Percentiles rank a stretch among this genome's conserved stretches.
These are phyloP conservation scores for Anoncus sp. DNA, from an alignment of 2,888 invertebrate species.

Conservation along the genomic window DNA sequence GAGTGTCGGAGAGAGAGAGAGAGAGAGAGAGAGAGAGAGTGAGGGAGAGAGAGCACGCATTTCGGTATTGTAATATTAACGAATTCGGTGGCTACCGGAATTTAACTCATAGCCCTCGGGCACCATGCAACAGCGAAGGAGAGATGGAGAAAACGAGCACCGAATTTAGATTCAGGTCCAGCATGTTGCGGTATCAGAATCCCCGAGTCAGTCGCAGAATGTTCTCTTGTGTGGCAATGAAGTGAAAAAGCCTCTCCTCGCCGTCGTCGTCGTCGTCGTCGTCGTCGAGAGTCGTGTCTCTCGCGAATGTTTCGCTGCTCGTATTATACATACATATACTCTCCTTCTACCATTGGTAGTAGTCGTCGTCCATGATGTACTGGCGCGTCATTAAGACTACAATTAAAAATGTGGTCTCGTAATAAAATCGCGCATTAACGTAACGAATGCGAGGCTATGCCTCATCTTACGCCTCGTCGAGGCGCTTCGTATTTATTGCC, in stretches of 20 bases:
- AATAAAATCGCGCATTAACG: conserved; percentile 81
- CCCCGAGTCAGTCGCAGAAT: conserved; percentile 29
- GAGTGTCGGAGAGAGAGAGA: too few species aligned
- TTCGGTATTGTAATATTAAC: conserved; percentile 36
- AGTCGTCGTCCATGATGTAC: conserved; percentile 53
- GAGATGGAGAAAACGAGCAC: conserved; percentile 45
- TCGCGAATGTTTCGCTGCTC: conserved; percentile 36
- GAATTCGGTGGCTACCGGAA: conserved; percentile 46
- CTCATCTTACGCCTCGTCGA: conserved; percentile 72
- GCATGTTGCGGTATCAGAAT: conserved; percentile 42
- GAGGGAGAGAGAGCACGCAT: not conserved
- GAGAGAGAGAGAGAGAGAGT: too few species aligned
- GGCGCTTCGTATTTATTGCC: conserved; percentile 78
- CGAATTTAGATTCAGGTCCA: conserved; percentile 59
- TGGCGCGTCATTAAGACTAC: conserved; percentile 77
- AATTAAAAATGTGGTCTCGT: conserved; percentile 79
- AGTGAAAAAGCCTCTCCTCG: conserved; percentile 55
- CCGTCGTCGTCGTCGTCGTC: conserved; percentile 41
- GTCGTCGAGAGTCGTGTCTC: conserved; percentile 45
- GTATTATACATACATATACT: conserved; percentile 5
- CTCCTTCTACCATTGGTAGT: conserved; percentile 12
- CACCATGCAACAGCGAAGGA: conserved; percentile 63
- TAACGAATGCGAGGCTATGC: conserved; percentile 73
- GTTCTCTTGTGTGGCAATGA: conserved; percentile 48
- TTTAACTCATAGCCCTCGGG: conserved; percentile 37